Evolutionary conservation across 2,797 vertebrate species (phyloP).

Genomic region (Arctocebus calabarensis): DNA sequence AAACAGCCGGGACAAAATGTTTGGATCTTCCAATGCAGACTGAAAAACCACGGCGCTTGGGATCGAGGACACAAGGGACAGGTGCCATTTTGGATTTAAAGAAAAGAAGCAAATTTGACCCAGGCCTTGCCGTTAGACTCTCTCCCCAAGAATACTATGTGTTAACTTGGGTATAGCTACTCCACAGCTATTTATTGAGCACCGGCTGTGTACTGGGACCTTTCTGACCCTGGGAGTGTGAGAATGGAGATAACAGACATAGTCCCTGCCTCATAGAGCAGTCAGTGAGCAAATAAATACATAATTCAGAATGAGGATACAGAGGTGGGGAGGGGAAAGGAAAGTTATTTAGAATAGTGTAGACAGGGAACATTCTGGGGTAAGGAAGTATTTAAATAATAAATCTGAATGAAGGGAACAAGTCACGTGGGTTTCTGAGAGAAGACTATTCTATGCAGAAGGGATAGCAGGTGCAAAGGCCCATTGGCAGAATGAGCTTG

Average conservation of each 20-base stretch:
- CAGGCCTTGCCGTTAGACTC: fast-evolving
- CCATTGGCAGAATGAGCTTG: not conserved
- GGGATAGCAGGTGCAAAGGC: not conserved
- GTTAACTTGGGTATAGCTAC: not conserved
- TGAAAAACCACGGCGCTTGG: not conserved
- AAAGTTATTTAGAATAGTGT: not conserved
- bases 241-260: not conserved
- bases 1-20: not conserved
- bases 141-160: not conserved
- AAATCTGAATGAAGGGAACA: not conserved
- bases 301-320: not conserved
- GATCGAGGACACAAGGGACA: constrained; percentile 31
- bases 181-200: not conserved
- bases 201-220: not conserved
- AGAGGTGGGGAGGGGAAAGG: fast-evolving
- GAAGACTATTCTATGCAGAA: not conserved
- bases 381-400: not conserved
- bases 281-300: not conserved
- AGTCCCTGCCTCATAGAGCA: not conserved
- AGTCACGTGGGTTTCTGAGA: not conserved
- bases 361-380: no score
- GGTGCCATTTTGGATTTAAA: constrained; percentile 66
- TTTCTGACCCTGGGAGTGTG: not conserved
- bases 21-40: constrained; percentile 72
- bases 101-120: constrained; percentile 43